A percentile compares a stretch with the other conserved stretches of the same genome.
Conservation (phyloP, 35 echinoderm and acorn worm genomes). For the Lytechinus variegatus region DNA sequence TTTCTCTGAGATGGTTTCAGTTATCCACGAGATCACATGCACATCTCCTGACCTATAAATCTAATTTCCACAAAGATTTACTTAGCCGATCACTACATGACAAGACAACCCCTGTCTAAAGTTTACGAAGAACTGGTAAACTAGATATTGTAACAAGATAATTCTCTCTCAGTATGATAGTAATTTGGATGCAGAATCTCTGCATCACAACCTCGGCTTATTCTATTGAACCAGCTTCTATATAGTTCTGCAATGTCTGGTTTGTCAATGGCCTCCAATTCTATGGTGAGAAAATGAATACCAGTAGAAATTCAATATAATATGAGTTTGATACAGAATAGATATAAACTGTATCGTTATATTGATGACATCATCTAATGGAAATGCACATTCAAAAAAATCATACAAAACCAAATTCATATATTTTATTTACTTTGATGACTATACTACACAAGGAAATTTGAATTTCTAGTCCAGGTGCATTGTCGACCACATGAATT, state of each 20-base stretch:
- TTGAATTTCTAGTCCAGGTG: no score
- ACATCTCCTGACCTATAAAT: not conserved
- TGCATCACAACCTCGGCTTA: not conserved
- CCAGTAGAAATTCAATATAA: no score
- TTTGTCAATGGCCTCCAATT: not conserved
- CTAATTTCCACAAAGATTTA: slow-evolving; percentile 20
- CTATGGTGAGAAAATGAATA: not conserved
- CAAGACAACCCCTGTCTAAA: not conserved
- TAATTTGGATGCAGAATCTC: not conserved
- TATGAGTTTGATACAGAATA: no score
- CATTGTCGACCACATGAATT: no score
- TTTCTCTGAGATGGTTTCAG: not conserved
- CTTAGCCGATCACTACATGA: not conserved
- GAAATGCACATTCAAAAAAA: no score
- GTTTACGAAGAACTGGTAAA: not conserved
- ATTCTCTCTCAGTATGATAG: not conserved
- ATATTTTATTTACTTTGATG: no score
- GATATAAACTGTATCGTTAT: no score
- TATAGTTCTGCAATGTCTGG: not conserved
- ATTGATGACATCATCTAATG: no score
- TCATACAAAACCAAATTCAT: no score
- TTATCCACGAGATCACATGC: not conserved
- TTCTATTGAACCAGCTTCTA: not conserved
- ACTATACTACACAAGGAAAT: no score
- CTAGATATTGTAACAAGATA: slow-evolving; percentile 20